Evolutionary conservation across 2,113 vertebrate genomes (phyloP), one percentile per base, ranked within the genome.

Genomic region (Archocentrus centrarchus): DNA sequence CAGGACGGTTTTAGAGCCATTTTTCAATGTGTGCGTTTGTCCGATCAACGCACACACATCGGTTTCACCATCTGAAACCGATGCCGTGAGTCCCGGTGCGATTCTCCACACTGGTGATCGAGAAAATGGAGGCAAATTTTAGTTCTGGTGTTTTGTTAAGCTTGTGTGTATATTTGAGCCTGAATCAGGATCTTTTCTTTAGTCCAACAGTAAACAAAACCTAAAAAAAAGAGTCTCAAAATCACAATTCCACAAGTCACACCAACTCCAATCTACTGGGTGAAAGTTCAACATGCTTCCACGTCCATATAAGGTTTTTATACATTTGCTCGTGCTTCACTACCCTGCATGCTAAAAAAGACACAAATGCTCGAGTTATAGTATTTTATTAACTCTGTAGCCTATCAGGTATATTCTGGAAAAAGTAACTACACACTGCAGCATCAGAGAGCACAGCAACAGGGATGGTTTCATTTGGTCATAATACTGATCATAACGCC

Each of bases 101-200:
- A 73, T 17, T 6, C 0, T 0, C 5, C 44, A 50, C 10, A 20
- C 22, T 50, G 66, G 27, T 32, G 53, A 32, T 32, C 44, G 53
- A 17, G 0, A 53, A 0, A 32, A 53, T 20, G 66, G 41, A 70
- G 66, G 15, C 66, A 5, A 53, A 70, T 3, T 24, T 73, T 3
- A 50, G 15, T 7, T 53, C 3, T 0, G 30, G 66, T 0, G 17
- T 70, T 70, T 70, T 4, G 41, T 20, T 70, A 50, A 30, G 24
- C 3, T 24, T 20, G 1, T 30, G 18, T 18, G 15, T 20, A 24
- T 2, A 20, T 70, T 70, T 50, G n/a, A 64, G 35, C 61, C 11
- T 8, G n/a, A 39, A 63, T n/a, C 20, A 0, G 1, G 11, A 41
- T 41, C n/a, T 39, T 22, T n/a, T 63, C 61, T 11, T 39, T 63